These are phyloP conservation scores for Spodoptera littoralis DNA, from an alignment of 2,888 invertebrate species.

Conservation along the genomic window DNA sequence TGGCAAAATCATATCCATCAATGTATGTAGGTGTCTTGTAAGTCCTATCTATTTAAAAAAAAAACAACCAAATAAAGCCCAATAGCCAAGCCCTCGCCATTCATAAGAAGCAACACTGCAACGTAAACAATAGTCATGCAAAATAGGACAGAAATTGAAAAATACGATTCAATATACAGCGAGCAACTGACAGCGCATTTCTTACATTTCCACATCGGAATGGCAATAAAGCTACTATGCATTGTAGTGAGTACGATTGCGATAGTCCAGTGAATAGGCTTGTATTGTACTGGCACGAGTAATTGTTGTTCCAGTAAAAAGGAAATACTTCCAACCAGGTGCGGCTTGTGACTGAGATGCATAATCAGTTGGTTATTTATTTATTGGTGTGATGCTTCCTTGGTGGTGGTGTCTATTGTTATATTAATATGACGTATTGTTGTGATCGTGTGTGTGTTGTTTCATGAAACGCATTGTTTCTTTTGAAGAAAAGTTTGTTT, in stretches of 20 bases:
- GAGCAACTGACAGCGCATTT: conserved; percentile 21
- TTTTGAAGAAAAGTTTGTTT: no score
- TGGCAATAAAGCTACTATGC: conserved; percentile 34
- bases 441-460: no score
- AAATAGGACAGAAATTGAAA: conserved; percentile 25
- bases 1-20: no score
- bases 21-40: no score
- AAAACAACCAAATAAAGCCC: no score
- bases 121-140: conserved; percentile 1
- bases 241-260: conserved; percentile 33
- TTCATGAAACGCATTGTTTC: no score
- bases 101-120: not conserved
- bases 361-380: no score
- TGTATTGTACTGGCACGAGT: conserved; percentile 31
- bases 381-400: no score
- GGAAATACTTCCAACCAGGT: conserved; percentile 23
- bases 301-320: conserved; percentile 43
- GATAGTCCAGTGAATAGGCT: conserved; percentile 31
- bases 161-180: conserved; percentile 30
- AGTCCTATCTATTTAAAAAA: no score
- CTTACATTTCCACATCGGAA: conserved; percentile 28
- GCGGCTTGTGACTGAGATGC: conserved; percentile 6
- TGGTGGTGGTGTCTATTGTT: no score
- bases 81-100: no score
- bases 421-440: no score